phyloP scores from a whole-genome alignment of 2,113 vertebrate genomes.

The Leiothrix lutea region DNA sequence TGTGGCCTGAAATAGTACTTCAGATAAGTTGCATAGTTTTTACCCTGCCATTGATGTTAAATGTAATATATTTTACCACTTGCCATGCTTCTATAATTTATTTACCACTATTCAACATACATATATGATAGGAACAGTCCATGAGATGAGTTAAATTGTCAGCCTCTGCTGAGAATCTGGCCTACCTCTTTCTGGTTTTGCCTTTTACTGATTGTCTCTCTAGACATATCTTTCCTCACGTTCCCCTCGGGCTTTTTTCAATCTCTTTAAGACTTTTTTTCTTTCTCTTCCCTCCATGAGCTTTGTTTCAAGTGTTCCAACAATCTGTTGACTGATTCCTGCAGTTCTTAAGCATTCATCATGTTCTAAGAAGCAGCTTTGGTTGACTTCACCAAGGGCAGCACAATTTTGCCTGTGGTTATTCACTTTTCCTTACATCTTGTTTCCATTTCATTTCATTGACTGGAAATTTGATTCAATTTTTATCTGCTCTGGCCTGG shows the following conservation, averaged over 20 bases:
- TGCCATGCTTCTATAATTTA: not conserved
- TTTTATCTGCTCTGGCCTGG: not conserved
- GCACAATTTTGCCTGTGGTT: constrained; percentile 11
- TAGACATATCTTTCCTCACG: not conserved
- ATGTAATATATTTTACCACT: not conserved
- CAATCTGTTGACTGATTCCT: constrained; percentile 26
- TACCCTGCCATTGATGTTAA: not conserved
- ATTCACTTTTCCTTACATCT: not conserved
- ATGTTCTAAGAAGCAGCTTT: not conserved
- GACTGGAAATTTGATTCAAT: not conserved
- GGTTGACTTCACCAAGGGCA: constrained; percentile 35
- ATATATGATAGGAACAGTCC: not conserved
- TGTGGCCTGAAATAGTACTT: not conserved
- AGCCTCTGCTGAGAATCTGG: not conserved
- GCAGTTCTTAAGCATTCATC: constrained; percentile 39
- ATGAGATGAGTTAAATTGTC: not conserved
- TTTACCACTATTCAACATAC: not conserved
- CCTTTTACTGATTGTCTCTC: not conserved
- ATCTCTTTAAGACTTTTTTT: not conserved
- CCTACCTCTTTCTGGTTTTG: not conserved
- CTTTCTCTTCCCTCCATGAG: not conserved
- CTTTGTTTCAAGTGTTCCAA: constrained; percentile 32
- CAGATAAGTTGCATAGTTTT: not conserved
- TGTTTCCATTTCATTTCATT: constrained; percentile 22
- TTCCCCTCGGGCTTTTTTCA: not conserved